These are phyloP conservation scores for Furcifer pardalis DNA, from an alignment of 2,797 vertebrate genomes.

Conservation along the genomic window DNA sequence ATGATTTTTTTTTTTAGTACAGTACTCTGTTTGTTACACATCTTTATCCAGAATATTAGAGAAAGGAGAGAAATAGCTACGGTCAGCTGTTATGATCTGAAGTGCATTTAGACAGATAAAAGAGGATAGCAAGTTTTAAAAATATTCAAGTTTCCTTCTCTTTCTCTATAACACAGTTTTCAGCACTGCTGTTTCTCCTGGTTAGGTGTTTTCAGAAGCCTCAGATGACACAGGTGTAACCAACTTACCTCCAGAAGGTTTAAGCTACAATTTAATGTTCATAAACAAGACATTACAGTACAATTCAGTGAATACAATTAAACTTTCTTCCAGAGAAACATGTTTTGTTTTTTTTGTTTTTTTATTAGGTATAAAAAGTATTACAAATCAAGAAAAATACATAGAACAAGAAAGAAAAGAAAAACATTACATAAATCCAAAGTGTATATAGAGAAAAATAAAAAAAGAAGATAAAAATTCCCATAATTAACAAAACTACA, in stretches of 20 bases:
- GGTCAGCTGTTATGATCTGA: background rate
- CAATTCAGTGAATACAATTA: too few species aligned
- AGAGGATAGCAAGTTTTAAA: background rate
- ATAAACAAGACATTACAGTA: background rate
- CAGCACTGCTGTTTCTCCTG: background rate
- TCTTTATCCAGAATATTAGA: background rate
- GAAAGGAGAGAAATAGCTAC: background rate
- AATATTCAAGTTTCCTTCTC: background rate
- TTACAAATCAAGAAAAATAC: too few species aligned
- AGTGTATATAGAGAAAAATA: too few species aligned
- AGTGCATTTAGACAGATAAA: background rate
- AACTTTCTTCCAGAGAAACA: too few species aligned
- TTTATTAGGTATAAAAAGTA: too few species aligned
- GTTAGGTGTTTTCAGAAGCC: background rate
- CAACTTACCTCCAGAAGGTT: background rate
- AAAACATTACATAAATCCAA: too few species aligned
- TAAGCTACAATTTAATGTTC: background rate
- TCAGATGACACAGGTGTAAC: background rate
- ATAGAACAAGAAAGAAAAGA: too few species aligned
- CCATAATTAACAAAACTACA: too few species aligned
- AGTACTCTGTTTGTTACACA: background rate
- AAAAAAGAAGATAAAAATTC: too few species aligned
- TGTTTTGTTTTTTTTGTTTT: too few species aligned
- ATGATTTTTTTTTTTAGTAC: background rate
- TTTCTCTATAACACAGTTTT: background rate